These are phyloP conservation scores for Himalopsyche phryganea DNA, from an alignment of 1,140 invertebrate genomes.

Conservation along the genomic window DNA sequence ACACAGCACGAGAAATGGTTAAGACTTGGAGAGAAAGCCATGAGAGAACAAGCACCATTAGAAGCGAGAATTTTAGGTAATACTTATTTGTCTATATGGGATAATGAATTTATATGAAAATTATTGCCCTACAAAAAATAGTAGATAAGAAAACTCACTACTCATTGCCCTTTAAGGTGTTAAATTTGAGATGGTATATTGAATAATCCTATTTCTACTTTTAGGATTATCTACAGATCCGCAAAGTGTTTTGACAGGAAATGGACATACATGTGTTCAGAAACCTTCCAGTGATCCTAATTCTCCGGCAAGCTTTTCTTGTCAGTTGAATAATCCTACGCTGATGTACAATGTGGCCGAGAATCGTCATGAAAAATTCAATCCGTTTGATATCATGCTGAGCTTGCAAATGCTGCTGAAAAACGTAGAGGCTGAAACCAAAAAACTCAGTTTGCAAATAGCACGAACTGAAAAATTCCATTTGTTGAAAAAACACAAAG, in stretches of 20 bases:
- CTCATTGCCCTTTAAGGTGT: too few species aligned
- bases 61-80: constrained; percentile 8
- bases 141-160: too few species aligned
- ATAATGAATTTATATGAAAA: too few species aligned
- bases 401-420: constrained; percentile 47
- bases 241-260: constrained; percentile 1
- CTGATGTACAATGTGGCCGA: constrained; percentile 8
- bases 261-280: constrained; percentile 30
- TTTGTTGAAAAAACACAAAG: neutral
- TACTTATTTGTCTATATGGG: neutral
- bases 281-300: constrained; percentile 32
- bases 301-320: neutral
- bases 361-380: constrained; percentile 13
- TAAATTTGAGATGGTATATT: too few species aligned
- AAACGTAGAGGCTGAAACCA: constrained; percentile 51
- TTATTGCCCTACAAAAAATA: too few species aligned
- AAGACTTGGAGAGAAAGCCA: constrained; percentile 59
- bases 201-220: too few species aligned
- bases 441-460: constrained; percentile 31
- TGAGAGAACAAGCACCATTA: constrained; percentile 58
- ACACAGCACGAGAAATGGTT: constrained; percentile 63
- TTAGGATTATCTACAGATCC: constrained; percentile 23
- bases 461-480: constrained; percentile 3
- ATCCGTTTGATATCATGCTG: constrained; percentile 13
- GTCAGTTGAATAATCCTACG: neutral